Conservation (phyloP, 2,113 vertebrate genomes). For the Indicator maculatus region DNA sequence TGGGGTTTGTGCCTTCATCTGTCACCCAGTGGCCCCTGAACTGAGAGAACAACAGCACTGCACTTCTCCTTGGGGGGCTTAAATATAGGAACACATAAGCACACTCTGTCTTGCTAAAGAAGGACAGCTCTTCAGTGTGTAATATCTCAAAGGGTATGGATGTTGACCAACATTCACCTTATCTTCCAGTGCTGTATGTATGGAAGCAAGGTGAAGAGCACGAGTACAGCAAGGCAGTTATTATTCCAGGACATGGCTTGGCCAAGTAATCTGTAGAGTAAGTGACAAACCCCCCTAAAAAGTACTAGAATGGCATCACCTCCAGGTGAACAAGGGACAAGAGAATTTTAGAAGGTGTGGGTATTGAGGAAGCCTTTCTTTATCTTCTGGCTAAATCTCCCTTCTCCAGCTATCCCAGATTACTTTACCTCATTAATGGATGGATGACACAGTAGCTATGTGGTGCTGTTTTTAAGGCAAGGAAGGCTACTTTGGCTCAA, state of each 20-base stretch:
- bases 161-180: neutral
- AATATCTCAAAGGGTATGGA: neutral
- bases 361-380: neutral
- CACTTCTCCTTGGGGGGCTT: neutral
- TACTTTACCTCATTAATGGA: neutral
- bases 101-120: neutral
- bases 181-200: neutral
- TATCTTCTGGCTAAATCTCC: neutral
- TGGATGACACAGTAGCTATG: neutral
- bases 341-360: neutral
- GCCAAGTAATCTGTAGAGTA: neutral
- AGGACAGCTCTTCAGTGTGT: neutral
- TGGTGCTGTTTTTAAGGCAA: neutral
- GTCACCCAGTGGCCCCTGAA: too few relatives aligned
- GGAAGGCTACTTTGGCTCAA: neutral
- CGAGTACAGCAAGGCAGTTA: neutral
- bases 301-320: neutral
- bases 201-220: neutral
- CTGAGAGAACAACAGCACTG: neutral
- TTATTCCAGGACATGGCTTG: neutral
- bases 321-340: neutral
- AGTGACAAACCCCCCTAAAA: neutral
- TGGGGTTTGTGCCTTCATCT: too few relatives aligned
- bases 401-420: neutral
- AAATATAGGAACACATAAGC: neutral